Evolutionary conservation across 2,797 vertebrate genomes (phyloP).

Genomic region (Eleutherodactylus coqui): DNA sequence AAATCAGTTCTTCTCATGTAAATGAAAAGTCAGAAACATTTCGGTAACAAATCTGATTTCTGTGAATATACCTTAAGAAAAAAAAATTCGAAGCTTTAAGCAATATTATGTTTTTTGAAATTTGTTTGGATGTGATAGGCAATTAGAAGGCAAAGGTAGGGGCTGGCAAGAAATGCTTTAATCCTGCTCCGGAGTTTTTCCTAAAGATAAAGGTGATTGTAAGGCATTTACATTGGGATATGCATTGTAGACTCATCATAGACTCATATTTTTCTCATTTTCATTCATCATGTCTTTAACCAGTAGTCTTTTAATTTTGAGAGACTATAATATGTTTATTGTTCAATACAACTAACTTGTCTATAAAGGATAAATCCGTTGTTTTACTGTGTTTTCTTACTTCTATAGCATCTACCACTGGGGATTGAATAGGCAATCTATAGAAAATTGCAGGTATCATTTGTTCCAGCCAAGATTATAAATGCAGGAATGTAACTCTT

Average conservation of each 20-base stretch:
- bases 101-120: no score
- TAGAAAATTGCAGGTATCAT: slow-evolving; percentile 21
- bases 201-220: not conserved
- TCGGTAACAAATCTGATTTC: no score
- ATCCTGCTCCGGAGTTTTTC: not conserved
- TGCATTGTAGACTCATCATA: not conserved
- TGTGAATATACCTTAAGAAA: no score
- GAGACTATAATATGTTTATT: not conserved
- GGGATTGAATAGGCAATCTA: not conserved
- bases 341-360: not conserved
- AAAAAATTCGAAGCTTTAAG: no score
- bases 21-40: no score
- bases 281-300: not conserved
- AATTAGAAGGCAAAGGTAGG: no score
- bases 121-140: no score
- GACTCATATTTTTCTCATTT: not conserved
- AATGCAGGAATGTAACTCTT: slow-evolving; percentile 8
- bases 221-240: not conserved
- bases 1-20: no score
- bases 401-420: not conserved
- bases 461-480: slow-evolving; percentile 13
- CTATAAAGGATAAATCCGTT: not conserved
- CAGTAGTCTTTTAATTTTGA: not conserved
- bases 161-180: no score
- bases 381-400: slow-evolving; percentile 18